phyloP scores from a whole-genome alignment of 53 echinoderm and acorn worm genomes.

The Zoroaster sp. region DNA sequence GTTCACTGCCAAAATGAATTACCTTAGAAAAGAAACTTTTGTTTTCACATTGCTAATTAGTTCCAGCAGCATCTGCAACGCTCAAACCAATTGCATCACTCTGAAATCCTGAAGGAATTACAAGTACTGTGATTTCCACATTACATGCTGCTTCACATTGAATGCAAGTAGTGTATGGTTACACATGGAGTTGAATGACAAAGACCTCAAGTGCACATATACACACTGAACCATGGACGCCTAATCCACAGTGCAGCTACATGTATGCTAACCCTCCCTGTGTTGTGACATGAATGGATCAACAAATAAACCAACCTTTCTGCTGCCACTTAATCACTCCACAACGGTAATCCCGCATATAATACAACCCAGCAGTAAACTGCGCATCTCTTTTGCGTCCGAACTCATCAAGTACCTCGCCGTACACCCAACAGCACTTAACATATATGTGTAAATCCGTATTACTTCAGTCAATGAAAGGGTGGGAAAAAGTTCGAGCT shows the following conservation, averaged over 20 bases:
- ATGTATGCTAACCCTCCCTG: not conserved
- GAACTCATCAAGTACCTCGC: not conserved
- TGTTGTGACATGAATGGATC: not conserved
- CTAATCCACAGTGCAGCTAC: not conserved
- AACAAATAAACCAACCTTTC: not conserved
- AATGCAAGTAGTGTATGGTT: not conserved
- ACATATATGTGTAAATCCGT: not conserved
- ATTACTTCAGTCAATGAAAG: slow-evolving; percentile 22
- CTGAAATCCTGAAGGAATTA: too few species aligned
- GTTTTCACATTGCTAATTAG: not conserved
- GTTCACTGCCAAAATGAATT: not conserved
- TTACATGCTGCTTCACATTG: not conserved
- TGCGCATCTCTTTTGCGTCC: not conserved
- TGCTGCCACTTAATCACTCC: not conserved
- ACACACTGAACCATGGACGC: not conserved
- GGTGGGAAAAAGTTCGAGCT: slow-evolving; percentile 51
- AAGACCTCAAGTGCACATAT: not conserved
- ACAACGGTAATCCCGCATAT: not conserved
- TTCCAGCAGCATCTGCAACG: not conserved
- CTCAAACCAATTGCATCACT: not conserved
- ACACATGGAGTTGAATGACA: not conserved
- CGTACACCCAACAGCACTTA: not conserved
- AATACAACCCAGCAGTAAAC: not conserved
- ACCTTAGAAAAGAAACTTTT: not conserved
- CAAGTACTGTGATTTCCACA: not conserved